Conservation (phyloP, 2,113 vertebrate species). For the Hippocampus guttulatus region DNA sequence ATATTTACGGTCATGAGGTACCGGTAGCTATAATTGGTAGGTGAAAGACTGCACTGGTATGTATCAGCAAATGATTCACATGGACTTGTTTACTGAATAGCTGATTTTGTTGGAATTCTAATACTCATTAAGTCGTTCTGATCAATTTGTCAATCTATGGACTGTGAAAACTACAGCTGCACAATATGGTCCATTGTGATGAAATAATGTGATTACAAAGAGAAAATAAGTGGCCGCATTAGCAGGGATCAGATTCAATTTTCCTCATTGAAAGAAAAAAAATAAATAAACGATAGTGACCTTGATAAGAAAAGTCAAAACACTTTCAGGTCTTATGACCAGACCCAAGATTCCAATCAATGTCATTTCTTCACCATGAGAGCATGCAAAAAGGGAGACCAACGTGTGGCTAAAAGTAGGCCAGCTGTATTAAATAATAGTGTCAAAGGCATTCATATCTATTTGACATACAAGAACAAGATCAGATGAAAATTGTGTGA, state of each 20-base stretch:
- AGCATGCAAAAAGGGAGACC: not conserved
- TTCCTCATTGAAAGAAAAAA: not conserved
- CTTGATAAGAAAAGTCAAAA: conserved; percentile 5
- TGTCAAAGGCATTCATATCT: not conserved
- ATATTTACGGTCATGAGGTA: conserved; percentile 15
- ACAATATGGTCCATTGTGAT: not conserved
- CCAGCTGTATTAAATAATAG: not conserved
- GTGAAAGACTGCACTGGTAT: conserved; percentile 18
- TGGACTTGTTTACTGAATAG: not conserved
- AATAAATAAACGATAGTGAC: conserved; percentile 8
- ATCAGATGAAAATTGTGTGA: not conserved
- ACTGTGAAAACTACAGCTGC: conserved; percentile 1
- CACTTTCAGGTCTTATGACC: conserved; percentile 38
- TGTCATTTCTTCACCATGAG: conserved; percentile 27
- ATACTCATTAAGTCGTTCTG: not conserved
- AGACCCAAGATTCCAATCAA: conserved; percentile 30
- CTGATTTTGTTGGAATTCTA: not conserved
- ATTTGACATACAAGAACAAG: not conserved
- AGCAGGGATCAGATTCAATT: conserved; percentile 5
- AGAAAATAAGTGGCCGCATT: not conserved
- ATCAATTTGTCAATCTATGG: not conserved
- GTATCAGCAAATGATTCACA: conserved; percentile 8
- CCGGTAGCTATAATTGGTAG: conserved; percentile 13
- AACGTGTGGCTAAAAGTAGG: not conserved
- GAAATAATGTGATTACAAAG: not conserved